These are phyloP conservation scores for Saguinus imperator DNA, from an alignment of 2,113 vertebrate species.

Conservation along the genomic window DNA sequence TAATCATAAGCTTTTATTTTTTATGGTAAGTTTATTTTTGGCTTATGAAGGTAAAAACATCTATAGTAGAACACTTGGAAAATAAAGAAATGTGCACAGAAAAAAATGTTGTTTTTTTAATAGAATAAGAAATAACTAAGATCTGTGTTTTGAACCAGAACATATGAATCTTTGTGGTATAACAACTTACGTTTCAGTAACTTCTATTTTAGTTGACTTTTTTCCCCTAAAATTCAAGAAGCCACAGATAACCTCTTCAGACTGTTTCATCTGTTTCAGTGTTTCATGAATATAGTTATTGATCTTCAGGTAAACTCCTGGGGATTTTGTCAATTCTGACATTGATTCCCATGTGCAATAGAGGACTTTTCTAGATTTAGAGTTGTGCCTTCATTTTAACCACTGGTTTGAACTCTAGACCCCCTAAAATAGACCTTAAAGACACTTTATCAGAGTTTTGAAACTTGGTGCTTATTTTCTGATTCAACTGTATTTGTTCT, in stretches of 20 bases:
- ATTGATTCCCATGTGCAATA: slow-evolving; percentile 49
- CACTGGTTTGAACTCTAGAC: slow-evolving; percentile 54
- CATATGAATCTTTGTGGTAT: neutral
- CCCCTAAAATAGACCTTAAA: slow-evolving; percentile 66
- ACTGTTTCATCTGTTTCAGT: neutral
- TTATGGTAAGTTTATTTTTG: neutral
- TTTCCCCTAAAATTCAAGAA: neutral
- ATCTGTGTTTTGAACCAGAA: slow-evolving; percentile 14
- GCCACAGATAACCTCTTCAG: slow-evolving; percentile 44
- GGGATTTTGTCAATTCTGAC: slow-evolving; percentile 63
- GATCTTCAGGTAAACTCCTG: slow-evolving; percentile 61
- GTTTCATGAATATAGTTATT: slow-evolving; percentile 56
- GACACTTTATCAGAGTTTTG: slow-evolving; percentile 59
- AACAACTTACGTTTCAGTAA: neutral
- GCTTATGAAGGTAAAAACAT: slow-evolving; percentile 20
- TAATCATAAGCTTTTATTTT: neutral
- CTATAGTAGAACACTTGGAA: neutral
- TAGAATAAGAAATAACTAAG: slow-evolving; percentile 2
- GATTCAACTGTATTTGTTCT: slow-evolving; percentile 68
- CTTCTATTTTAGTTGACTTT: neutral
- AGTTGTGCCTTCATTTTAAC: slow-evolving; percentile 54
- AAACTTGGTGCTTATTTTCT: slow-evolving; percentile 66
- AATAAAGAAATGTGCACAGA: neutral
- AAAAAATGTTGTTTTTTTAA: neutral
- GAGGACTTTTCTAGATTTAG: slow-evolving; percentile 65